A percentile compares a stretch with the other conserved stretches of the same genome.
These are phyloP conservation scores for Zosterops hypoxanthus DNA, from an alignment of 2,113 vertebrate species.

Conservation along the genomic window DNA sequence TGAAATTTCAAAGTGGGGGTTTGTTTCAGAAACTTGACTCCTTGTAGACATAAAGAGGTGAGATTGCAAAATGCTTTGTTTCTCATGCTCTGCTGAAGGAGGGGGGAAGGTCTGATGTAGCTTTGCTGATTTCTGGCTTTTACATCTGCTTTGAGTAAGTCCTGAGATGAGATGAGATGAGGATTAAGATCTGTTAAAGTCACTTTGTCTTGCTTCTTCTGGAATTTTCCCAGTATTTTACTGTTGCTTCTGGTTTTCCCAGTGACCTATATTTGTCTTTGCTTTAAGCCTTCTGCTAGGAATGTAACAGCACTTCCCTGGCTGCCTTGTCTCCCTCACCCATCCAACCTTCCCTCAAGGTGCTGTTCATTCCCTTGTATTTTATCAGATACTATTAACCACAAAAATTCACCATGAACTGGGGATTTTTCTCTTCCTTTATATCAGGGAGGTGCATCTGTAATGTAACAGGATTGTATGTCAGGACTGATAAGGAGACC, in stretches of 20 bases:
- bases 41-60: not conserved
- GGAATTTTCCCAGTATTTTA: not conserved
- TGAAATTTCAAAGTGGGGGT: not conserved
- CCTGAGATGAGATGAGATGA: not conserved
- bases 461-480: not conserved
- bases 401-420: conserved; percentile 5
- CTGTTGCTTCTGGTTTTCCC: not conserved
- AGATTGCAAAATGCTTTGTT: not conserved
- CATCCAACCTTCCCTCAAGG: not conserved
- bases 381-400: conserved; percentile 34
- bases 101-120: not conserved
- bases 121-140: not conserved
- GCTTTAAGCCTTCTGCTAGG: not conserved
- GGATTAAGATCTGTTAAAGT: not conserved
- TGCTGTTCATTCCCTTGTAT: not conserved
- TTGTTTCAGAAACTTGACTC: not conserved
- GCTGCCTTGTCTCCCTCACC: not conserved
- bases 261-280: not conserved
- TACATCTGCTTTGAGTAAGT: not conserved
- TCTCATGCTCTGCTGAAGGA: not conserved
- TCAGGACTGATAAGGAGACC: not conserved
- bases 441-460: not conserved
- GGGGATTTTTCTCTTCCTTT: conserved; percentile 10
- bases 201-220: not conserved
- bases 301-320: not conserved